A percentile compares a stretch with the other conserved stretches of the same genome.
These are phyloP conservation scores for Folsomia candida DNA, from an alignment of 2,888 invertebrate species.

Conservation along the genomic window DNA sequence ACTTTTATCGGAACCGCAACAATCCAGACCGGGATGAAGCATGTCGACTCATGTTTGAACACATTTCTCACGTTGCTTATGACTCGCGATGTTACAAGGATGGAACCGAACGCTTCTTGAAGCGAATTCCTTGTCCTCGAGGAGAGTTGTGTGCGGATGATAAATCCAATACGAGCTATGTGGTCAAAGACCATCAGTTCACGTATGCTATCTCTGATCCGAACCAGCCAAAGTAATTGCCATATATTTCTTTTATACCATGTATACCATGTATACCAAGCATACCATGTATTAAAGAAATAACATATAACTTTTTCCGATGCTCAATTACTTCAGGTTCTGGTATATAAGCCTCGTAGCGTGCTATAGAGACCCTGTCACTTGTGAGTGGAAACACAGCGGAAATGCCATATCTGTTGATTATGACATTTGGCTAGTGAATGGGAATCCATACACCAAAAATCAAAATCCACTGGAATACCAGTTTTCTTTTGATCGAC, in stretches of 20 bases:
- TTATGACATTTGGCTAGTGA: constrained; percentile 94
- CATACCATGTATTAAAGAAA: not conserved
- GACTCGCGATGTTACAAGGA: constrained; percentile 76
- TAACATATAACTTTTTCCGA: not conserved
- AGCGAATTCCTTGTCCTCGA: constrained; percentile 79
- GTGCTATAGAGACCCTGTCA: constrained; percentile 76
- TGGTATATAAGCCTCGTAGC: constrained; percentile 95
- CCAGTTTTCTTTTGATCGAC: constrained; percentile 94
- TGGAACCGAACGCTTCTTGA: constrained; percentile 74
- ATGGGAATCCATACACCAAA: constrained; percentile 88
- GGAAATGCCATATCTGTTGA: constrained; percentile 62
- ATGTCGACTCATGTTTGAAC: constrained; percentile 82
- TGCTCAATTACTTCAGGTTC: constrained; percentile 63
- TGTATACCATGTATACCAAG: not conserved
- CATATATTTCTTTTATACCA: constrained; percentile 3
- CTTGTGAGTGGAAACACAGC: constrained; percentile 82
- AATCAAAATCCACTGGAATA: constrained; percentile 84
- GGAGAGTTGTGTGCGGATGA: constrained; percentile 80
- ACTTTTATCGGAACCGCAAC: constrained; percentile 80
- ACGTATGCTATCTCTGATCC: constrained; percentile 89
- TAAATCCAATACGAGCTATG: constrained; percentile 72
- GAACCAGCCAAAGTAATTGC: constrained; percentile 75
- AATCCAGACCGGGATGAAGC: constrained; percentile 65
- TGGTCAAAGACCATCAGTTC: constrained; percentile 84
- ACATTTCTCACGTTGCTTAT: constrained; percentile 76